phyloP scores from a whole-genome alignment of 2,888 invertebrate species.

The Leucophenga maculata region DNA sequence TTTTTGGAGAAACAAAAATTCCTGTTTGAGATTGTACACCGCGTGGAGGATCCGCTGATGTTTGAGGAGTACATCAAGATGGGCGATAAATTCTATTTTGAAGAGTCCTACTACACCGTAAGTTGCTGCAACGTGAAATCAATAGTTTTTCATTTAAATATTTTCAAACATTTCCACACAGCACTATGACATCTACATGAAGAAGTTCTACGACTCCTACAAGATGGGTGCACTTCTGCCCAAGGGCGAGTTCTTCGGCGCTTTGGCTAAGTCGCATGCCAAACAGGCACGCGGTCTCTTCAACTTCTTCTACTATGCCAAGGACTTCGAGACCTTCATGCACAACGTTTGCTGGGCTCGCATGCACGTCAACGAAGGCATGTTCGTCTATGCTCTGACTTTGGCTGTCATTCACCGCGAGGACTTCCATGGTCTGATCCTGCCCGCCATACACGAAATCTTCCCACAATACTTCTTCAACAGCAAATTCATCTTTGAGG shows the following conservation, averaged over 20 bases:
- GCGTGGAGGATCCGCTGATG: constrained; percentile 51
- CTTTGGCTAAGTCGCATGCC: constrained; percentile 73
- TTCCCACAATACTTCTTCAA: constrained; percentile 82
- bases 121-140: constrained; percentile 19
- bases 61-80: constrained; percentile 60
- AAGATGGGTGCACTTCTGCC: constrained; percentile 73
- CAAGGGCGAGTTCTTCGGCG: constrained; percentile 75
- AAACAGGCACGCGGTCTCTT: constrained; percentile 76
- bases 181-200: constrained; percentile 19
- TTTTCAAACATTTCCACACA: not conserved
- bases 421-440: constrained; percentile 77
- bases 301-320: constrained; percentile 79
- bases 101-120: constrained; percentile 48
- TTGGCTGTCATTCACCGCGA: constrained; percentile 77
- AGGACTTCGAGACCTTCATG: constrained; percentile 81
- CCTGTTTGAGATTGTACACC: constrained; percentile 57
- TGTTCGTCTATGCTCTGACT: constrained; percentile 79
- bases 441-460: constrained; percentile 83
- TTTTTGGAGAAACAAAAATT: constrained; percentile 60
- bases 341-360: constrained; percentile 80
- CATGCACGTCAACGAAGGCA: constrained; percentile 78
- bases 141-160: too few species aligned
- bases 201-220: constrained; percentile 54
- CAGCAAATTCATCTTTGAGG: constrained; percentile 78
- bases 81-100: constrained; percentile 74